Base-by-base conservation (phyloP, 2,113 vertebrate genomes). In the Halichoeres trimaculatus region DNA sequence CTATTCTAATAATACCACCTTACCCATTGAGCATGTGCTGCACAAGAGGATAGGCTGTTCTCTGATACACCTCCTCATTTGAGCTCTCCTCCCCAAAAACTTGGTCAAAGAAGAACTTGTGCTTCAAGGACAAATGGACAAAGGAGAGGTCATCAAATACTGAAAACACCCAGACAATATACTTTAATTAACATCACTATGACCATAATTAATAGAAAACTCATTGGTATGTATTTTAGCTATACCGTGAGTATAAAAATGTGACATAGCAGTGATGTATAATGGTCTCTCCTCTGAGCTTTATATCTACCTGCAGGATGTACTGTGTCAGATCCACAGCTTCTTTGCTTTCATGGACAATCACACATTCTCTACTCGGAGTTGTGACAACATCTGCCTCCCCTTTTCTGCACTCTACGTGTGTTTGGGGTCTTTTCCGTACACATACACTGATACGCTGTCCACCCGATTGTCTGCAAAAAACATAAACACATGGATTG, bases 51-150 rank as follows among this genome's bases (percentile, higher is more conserved):
- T 93, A 92, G 47, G 95, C 93, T 30, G 96, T 97, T 91, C 92
- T 96, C 93, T 84, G 92, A 89, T 97, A 98, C 36, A 98, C 95
- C 66, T 98, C 95, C 74, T 89, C 88, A 78, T 97, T 97, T 81
- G 93, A 95, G 85, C 95, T 95, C 3, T 91, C 85, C 76, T 97
- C 96, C 68, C 93, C 96, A 87, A 98, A 98, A 88, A 97, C 96
- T 89, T 96, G 95, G 91, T 98, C 96, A 91, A 96, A 98, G 92
- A 96, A 96, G 93, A 96, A 98, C 77, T 92, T 95, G 85, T 98
- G 96, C 96, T 98, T 93, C 74, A 95, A 92, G 90, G 91, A 76
- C n/a, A 73, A 74, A 40, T 45, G 10, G 30, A 2, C 16, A 60
- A 60, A 4, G 6, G 2, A 17, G 1, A 38, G 57, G 17, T 22